A percentile compares a stretch with the other conserved stretches of the same genome.
Evolutionary conservation across 1,140 invertebrate species (phyloP).

Genomic region (Doryteuthis pealeii): DNA sequence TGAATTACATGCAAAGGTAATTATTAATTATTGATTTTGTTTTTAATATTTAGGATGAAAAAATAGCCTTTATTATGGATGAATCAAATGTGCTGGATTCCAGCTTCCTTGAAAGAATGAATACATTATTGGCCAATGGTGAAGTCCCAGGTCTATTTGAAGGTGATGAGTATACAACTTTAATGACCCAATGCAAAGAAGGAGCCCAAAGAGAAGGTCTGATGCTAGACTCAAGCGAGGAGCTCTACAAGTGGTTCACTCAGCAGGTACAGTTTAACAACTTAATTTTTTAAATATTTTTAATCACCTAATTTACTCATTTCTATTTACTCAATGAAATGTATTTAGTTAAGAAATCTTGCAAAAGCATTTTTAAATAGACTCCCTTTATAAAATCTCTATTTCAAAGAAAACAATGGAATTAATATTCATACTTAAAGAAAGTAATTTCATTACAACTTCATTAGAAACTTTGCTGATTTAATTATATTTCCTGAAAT

Average conservation of each 20-base stretch:
- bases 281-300: background rate
- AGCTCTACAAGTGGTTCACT: conserved; percentile 98
- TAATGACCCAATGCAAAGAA: conserved; percentile 99
- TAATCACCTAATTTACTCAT: too few relatives aligned
- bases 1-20: too few relatives aligned
- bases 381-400: too few relatives aligned
- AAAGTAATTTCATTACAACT: too few relatives aligned
- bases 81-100: conserved; percentile 99
- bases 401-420: too few relatives aligned
- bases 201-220: conserved; percentile 95
- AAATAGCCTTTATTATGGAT: conserved; percentile 98
- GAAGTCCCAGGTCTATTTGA: conserved; percentile 74
- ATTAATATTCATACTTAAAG: too few relatives aligned
- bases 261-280: conserved; percentile 64
- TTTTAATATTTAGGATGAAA: conserved; percentile 74
- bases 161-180: conserved; percentile 94
- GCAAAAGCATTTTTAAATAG: too few relatives aligned
- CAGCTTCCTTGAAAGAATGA: conserved; percentile 98
- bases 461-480: too few relatives aligned
- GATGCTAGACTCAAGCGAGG: conserved; percentile 98
- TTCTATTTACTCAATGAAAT: too few relatives aligned
- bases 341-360: too few relatives aligned
- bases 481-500: too few relatives aligned
- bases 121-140: conserved; percentile 97
- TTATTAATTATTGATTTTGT: background rate